These are phyloP conservation scores for Sminthurides aquaticus DNA, from an alignment of 2,888 invertebrate genomes.

Conservation along the genomic window DNA sequence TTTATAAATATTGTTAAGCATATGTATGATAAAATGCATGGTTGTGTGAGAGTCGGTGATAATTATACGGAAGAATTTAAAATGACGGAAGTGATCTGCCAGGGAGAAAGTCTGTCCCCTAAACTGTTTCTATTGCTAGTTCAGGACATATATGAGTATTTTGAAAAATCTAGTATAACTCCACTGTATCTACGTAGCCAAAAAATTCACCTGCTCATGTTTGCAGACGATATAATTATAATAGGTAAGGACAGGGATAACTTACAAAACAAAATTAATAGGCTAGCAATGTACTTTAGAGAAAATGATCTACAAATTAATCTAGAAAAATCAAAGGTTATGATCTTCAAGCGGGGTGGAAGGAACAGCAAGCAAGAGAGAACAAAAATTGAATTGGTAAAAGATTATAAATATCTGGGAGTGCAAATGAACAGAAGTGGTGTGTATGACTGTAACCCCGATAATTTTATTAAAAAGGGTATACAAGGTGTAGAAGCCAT, in stretches of 20 bases:
- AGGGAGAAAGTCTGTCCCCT: slow-evolving; percentile 7
- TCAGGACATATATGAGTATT: neutral
- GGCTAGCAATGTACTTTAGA: neutral
- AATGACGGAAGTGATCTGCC: slow-evolving; percentile 9
- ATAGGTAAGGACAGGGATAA: neutral
- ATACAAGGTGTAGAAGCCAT: neutral
- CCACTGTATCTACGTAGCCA: neutral
- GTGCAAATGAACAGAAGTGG: neutral
- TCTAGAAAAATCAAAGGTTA: neutral
- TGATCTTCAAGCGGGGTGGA: neutral
- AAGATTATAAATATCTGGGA: neutral
- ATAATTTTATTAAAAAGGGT: neutral
- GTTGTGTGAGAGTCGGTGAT: neutral
- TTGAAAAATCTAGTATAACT: neutral
- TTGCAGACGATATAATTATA: slow-evolving; percentile 7
- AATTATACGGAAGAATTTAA: neutral
- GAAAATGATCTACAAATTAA: neutral
- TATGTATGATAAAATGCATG: slow-evolving; percentile 5
- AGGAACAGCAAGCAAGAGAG: neutral
- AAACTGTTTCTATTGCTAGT: neutral
- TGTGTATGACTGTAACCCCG: neutral
- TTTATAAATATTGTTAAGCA: slow-evolving; percentile 3
- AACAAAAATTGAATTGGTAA: neutral
- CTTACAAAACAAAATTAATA: slow-evolving; percentile 8
- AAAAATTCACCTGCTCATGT: slow-evolving; percentile 3